Evolutionary conservation across 2,113 vertebrate genomes (phyloP), one percentile per base, ranked within the genome.

Genomic region (Dunckerocampus dactyliophorus): DNA sequence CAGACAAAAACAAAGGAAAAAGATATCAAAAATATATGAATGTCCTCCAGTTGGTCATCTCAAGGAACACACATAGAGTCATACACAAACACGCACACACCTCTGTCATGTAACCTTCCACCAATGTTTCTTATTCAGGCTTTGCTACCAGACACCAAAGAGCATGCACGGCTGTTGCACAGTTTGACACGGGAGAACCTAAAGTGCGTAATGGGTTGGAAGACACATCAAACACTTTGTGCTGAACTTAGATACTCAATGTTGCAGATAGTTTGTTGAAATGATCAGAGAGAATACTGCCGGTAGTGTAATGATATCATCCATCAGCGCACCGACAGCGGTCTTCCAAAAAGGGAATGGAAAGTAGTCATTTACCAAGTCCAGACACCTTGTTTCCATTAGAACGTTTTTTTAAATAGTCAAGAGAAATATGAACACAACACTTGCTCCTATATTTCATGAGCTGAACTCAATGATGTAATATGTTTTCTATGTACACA

Each of bases 181-280:
- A 73, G 83, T 77, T 74, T 71, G 65, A 65, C 54, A 69, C 61
- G 57, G 70, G 69, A 57, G 62, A 83, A 81, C 83, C 81, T 69
- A 69, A 70, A 81, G 81, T 37, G 75, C 69, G 62, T 58, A 61
- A 70, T 46, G 21, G 72, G 63, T 67, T 89, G 89, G 89, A 87
- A 90, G 65, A 47, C 37, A 58, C 62, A 84, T 90, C 88, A 90
- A 90, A 89, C 65, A 0, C 69, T 46, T 64, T 47, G 48, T 71
- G 28, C 52, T 82, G 78, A 77, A 74, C 83, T 74, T 69, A 82
- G 87, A 88, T 82, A 75, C 84, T 77, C 72, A 88, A 83, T 72
- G 82, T 86, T 87, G 77, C 82, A 83, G 82, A 85, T 82, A 72
- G 80, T 70, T 82, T 71, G 72, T 71, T 74, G 62, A 60, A 82